These are phyloP conservation scores for Nebria salina DNA, from an alignment of 2,888 invertebrate species.

Conservation along the genomic window DNA sequence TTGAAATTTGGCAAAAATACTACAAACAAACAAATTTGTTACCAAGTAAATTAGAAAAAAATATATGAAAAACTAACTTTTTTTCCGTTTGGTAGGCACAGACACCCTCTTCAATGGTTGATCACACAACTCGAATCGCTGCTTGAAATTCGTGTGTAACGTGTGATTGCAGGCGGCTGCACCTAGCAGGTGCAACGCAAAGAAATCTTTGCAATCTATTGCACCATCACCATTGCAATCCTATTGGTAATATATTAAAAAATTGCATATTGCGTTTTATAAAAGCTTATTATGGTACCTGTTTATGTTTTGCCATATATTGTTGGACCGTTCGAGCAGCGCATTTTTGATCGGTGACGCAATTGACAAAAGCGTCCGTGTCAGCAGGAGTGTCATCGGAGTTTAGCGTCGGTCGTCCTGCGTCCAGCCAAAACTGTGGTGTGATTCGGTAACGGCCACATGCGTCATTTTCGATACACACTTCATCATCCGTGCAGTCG, in stretches of 20 bases:
- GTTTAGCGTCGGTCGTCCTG: slow-evolving; percentile 55
- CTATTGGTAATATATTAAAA: slow-evolving; percentile 55
- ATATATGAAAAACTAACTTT: slow-evolving; percentile 12
- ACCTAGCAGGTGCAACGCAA: slow-evolving; percentile 68
- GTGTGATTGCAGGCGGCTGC: slow-evolving; percentile 63
- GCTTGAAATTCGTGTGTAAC: slow-evolving; percentile 55
- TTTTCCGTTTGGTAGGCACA: not conserved
- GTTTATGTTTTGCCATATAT: slow-evolving; percentile 49
- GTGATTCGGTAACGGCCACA: slow-evolving; percentile 57
- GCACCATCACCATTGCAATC: slow-evolving; percentile 70
- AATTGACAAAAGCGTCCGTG: slow-evolving; percentile 47
- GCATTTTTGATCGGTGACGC: slow-evolving; percentile 53
- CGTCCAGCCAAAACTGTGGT: slow-evolving; percentile 59
- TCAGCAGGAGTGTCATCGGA: not conserved
- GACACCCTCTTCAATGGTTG: slow-evolving; percentile 25
- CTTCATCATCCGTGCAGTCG: slow-evolving; percentile 49
- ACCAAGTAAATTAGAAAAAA: not conserved
- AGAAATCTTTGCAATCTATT: slow-evolving; percentile 70
- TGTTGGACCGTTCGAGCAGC: slow-evolving; percentile 54
- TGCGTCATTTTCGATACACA: slow-evolving; percentile 51
- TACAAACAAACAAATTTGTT: slow-evolving; percentile 49
- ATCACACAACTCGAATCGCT: slow-evolving; percentile 58
- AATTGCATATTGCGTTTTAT: no score
- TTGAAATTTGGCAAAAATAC: slow-evolving; percentile 59
- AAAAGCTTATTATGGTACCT: slow-evolving; percentile 10